Evolutionary conservation across 2,888 invertebrate species (phyloP), one percentile per base, ranked within the genome.

Genomic region (Eupelmus urozonus): DNA sequence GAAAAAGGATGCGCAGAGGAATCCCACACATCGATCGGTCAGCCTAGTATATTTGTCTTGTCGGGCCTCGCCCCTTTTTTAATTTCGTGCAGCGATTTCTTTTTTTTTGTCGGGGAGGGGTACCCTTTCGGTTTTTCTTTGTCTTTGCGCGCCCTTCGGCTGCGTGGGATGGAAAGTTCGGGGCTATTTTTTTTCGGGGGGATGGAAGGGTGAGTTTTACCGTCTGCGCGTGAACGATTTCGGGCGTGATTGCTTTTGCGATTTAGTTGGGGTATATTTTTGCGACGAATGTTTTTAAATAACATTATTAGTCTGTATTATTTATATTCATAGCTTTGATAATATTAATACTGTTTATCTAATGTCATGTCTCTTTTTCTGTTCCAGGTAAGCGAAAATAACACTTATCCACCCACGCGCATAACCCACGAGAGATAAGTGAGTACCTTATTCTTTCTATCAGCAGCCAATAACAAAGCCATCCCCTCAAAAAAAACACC

Each of bases 351-450:
- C 1, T 45, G 57, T 60, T 71, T 62, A n/a, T 18, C 71, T 72
- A 74, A 74, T 16, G 45, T 45, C 16, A 42, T 20, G 49, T 65
- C 18, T 23, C 34, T 23, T 63, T 72, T 2, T 66, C 13, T 74
- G 65, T 74, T 74, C 2, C 23, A 74, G 73, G 73, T 74, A 23
- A 74, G 73, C 49, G 5, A 5, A 5, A 34, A n/a, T n/a, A n/a
- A n/a, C n/a, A n/a, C n/a, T n/a, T n/a, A n/a, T n/a, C n/a, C n/a
- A n/a, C n/a, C n/a, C n/a, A n/a, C n/a, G n/a, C n/a, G n/a, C n/a
- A n/a, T n/a, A n/a, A n/a, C n/a, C n/a, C n/a, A n/a, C n/a, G n/a
- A n/a, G n/a, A n/a, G n/a, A 34, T 3, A 34, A 34, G 34, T 34
- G 9, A 34, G 34, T 34, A 34, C 34, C 9, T 34, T 9, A n/a